Conservation (phyloP, 2,113 vertebrate species). For the Manacus vitellinus region DNA sequence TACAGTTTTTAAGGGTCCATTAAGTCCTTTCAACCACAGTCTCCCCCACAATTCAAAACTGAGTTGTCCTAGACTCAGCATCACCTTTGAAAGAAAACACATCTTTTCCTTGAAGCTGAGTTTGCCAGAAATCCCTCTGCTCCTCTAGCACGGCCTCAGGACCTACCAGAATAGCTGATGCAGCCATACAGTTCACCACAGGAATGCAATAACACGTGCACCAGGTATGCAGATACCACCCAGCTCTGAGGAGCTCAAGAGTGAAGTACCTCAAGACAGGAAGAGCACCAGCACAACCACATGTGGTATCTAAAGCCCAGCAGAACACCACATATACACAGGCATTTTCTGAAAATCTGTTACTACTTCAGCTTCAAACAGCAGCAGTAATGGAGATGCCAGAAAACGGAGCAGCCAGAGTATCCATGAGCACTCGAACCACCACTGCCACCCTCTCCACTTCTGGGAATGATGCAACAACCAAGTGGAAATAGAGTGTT, state of each 20-base stretch:
- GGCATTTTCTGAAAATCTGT: not conserved
- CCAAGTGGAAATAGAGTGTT: not conserved
- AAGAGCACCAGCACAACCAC: not conserved
- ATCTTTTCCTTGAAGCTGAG: not conserved
- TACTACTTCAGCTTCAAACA: not conserved
- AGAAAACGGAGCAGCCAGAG: not conserved
- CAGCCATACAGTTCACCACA: not conserved
- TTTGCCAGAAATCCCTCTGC: not conserved
- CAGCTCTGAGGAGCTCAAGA: not conserved
- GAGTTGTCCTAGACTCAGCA: not conserved
- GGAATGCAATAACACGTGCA: fast-evolving
- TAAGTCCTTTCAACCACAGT: not conserved
- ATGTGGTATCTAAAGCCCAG: not conserved
- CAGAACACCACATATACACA: not conserved
- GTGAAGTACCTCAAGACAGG: not conserved
- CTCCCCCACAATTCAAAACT: not conserved
- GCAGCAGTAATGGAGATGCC: not conserved
- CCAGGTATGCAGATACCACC: not conserved
- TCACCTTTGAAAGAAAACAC: not conserved
- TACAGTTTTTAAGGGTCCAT: not conserved
- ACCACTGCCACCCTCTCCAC: not conserved
- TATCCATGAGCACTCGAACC: not conserved
- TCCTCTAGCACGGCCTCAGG: not conserved
- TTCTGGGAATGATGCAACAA: not conserved
- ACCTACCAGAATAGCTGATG: not conserved